A percentile compares a stretch with the other conserved stretches of the same genome.
These are phyloP conservation scores for Drosophila ogumai DNA, from an alignment of 1,140 invertebrate species.

Conservation along the genomic window DNA sequence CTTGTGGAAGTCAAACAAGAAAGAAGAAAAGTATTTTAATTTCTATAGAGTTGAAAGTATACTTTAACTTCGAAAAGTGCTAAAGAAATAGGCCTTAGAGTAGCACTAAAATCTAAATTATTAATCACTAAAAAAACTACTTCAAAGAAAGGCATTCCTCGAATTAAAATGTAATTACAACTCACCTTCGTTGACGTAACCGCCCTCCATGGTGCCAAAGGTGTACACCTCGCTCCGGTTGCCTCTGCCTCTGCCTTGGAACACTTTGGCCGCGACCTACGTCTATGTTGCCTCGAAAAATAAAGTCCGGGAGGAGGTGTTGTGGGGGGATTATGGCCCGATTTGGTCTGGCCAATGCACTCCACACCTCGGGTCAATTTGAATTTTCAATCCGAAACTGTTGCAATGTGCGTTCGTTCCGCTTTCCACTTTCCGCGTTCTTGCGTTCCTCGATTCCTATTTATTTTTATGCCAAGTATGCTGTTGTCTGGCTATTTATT, in stretches of 20 bases:
- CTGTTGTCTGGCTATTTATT: constrained; percentile 68
- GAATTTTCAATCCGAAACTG: constrained; percentile 21
- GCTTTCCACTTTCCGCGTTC: constrained; percentile 21
- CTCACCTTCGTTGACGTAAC: constrained; percentile 84
- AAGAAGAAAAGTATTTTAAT: background rate
- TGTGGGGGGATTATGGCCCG: constrained; percentile 9
- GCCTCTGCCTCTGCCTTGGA: constrained; percentile 55
- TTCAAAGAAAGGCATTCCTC: constrained; percentile 27
- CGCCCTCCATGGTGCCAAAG: constrained; percentile 84
- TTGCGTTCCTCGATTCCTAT: constrained; percentile 46
- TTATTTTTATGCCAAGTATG: constrained; percentile 66
- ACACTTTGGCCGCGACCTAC: constrained; percentile 78
- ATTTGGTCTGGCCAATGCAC: constrained; percentile 59
- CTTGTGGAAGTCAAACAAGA: too few relatives aligned
- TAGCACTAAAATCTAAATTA: constrained; percentile 3
- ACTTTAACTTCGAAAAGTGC: background rate
- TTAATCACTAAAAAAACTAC: background rate
- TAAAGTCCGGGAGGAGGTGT: constrained; percentile 3
- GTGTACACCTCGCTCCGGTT: constrained; percentile 82
- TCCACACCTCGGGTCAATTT: constrained; percentile 56
- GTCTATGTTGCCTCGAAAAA: constrained; percentile 44
- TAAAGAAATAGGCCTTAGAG: background rate
- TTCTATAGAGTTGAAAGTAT: background rate
- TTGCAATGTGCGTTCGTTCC: constrained; percentile 45
- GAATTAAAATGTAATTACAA: constrained; percentile 16